These are phyloP conservation scores for Branchellion lobata DNA, from an alignment of 2,888 invertebrate genomes.

Conservation along the genomic window DNA sequence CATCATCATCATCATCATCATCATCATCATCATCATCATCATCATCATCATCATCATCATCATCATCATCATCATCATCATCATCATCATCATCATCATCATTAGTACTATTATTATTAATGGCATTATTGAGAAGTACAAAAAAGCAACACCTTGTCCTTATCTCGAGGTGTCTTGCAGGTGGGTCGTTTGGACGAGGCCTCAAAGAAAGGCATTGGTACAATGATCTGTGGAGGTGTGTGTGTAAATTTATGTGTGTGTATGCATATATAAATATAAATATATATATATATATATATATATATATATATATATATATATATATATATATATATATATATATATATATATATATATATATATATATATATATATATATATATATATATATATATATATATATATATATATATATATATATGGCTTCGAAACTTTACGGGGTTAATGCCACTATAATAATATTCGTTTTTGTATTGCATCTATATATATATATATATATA, in stretches of 20 bases:
- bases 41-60: conserved; percentile 14
- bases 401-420: too few relatives aligned
- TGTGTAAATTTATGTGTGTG: not conserved
- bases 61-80: conserved; percentile 2
- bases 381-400: too few relatives aligned
- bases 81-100: too few relatives aligned
- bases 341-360: too few relatives aligned
- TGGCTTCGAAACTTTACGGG: too few relatives aligned
- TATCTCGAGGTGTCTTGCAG: conserved; percentile 53
- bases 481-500: too few relatives aligned
- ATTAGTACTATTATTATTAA: too few relatives aligned
- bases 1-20: conserved; percentile 17
- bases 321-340: not conserved
- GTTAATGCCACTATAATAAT: too few relatives aligned
- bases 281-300: conserved; percentile 21
- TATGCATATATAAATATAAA: conserved; percentile 17
- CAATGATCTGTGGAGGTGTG: conserved; percentile 61
- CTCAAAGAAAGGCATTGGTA: conserved; percentile 63
- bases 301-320: conserved; percentile 30
- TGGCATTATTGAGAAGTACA: not conserved
- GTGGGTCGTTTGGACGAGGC: conserved; percentile 57
- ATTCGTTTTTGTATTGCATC: too few relatives aligned
- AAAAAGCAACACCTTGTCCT: conserved; percentile 57
- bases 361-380: too few relatives aligned
- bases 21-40: conserved; percentile 14